Evolutionary conservation across 2,888 invertebrate species (phyloP), one percentile per base, ranked within the genome.

Genomic region (Lasioglossum figueresi): DNA sequence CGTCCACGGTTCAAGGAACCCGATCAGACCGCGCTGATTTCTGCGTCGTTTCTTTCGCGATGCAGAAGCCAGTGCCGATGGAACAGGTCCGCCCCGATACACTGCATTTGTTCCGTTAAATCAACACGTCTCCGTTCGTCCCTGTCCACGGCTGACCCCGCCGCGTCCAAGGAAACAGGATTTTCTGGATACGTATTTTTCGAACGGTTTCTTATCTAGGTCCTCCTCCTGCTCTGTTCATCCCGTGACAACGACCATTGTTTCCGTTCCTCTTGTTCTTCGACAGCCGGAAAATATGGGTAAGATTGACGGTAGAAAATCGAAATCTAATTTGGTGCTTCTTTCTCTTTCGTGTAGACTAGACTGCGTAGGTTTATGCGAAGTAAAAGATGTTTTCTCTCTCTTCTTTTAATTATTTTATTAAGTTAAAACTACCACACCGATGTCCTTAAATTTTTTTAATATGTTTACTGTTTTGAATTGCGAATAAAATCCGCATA

Each of bases 1-100:
- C 84, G 85, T 85, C 74, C 76, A 75, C 84, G 85, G 90, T 90
- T 90, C 90, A 90, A 90, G 88, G 89, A 90, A 90, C 90, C 81
- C 86, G 80, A 85, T 80, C 82, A 81, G 66, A 66, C 85, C 76
- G 83, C 79, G 74, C 78, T 77, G 81, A 87, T 90, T 88, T 90
- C 88, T 87, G 77, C 85, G 81, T 83, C 85, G 86, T 85, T 87
- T 77, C 82, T 80, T 79, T 70, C 79, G 87, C 84, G 84, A 79
- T 80, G 82, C 77, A 82, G 71, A 16, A 66, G 68, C 66, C 73
- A 4, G 52, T 45, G 31, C 59, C 63, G 79, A 75, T 68, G 72
- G 84, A 85, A 81, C 85, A 76, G 85, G 79, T 85, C 79, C 85
- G 85, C 79, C 82, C 83, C 79, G 86, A 86, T 78, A 84, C 84